Conservation (phyloP, 2,888 invertebrate genomes). For the Rhingia rostrata region DNA sequence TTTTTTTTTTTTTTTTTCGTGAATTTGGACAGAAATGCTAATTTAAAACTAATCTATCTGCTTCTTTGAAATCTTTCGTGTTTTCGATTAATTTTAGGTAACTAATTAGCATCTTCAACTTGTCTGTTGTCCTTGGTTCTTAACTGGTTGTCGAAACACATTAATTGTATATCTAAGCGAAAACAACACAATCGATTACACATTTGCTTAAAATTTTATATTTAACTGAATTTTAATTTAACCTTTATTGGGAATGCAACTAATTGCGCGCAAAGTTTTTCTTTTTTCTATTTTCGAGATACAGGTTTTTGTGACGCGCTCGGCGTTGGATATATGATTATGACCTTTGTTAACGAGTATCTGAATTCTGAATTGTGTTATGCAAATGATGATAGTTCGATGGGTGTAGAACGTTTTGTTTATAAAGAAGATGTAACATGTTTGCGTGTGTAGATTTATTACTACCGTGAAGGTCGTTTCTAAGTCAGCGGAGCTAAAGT, state of each 20-base stretch:
- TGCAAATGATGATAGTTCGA: slow-evolving; percentile 41
- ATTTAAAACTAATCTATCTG: slow-evolving; percentile 41
- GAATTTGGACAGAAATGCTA: background rate
- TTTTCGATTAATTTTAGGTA: slow-evolving; percentile 18
- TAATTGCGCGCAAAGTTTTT: slow-evolving; percentile 46
- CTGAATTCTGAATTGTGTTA: slow-evolving; percentile 57
- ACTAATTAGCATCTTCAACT: slow-evolving; percentile 61
- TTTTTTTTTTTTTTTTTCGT: too few species aligned
- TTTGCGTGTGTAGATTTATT: slow-evolving; percentile 2
- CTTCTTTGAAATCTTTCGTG: slow-evolving; percentile 19
- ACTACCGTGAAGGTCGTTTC: slow-evolving; percentile 12
- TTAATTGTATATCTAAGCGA: slow-evolving; percentile 36
- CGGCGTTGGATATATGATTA: slow-evolving; percentile 7
- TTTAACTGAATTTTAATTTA: slow-evolving; percentile 52
- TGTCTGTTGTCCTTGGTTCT: slow-evolving; percentile 59
- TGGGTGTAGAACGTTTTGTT: background rate
- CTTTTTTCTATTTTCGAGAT: slow-evolving; percentile 29
- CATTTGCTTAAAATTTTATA: slow-evolving; percentile 18
- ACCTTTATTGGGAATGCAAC: slow-evolving; percentile 61
- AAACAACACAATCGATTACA: slow-evolving; percentile 31
- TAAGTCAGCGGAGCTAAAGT: slow-evolving; percentile 1
- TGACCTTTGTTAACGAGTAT: slow-evolving; percentile 41
- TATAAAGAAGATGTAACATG: slow-evolving; percentile 8
- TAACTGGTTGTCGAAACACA: slow-evolving; percentile 56
- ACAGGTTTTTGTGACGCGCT: slow-evolving; percentile 38